Percentiles rank a stretch among this genome's conserved stretches.
Evolutionary conservation across 2,888 invertebrate species (phyloP).

Genomic region (Ypsolopha scabrella): DNA sequence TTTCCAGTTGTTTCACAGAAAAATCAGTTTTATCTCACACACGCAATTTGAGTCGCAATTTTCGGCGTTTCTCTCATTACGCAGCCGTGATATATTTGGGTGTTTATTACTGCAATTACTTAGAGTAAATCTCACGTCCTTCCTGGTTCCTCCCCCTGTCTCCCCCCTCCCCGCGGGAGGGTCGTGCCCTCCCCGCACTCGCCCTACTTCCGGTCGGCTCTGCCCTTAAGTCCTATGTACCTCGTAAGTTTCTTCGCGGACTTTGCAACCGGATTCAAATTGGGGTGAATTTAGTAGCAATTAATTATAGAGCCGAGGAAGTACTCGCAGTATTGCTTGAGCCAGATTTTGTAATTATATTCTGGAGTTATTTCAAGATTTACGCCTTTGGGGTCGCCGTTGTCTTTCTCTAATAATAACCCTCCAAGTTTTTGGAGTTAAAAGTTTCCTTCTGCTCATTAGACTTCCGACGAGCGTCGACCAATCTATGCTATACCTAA

Average conservation of each 20-base stretch:
- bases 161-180: slow-evolving; percentile 33
- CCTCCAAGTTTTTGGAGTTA: too few species aligned
- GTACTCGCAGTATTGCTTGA: slow-evolving; percentile 49
- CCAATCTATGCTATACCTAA: too few species aligned
- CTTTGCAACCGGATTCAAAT: slow-evolving; percentile 69
- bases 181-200: slow-evolving; percentile 53
- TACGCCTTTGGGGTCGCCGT: slow-evolving; percentile 4
- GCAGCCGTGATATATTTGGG: slow-evolving; percentile 68
- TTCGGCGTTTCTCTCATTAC: slow-evolving; percentile 68
- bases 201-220: slow-evolving; percentile 67
- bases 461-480: too few species aligned
- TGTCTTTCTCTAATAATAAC: not conserved
- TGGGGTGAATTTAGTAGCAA: slow-evolving; percentile 70
- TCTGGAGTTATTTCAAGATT: slow-evolving; percentile 10
- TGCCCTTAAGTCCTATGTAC: slow-evolving; percentile 71
- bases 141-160: slow-evolving; percentile 43
- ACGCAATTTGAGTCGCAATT: slow-evolving; percentile 69
- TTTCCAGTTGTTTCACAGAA: slow-evolving; percentile 35
- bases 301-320: slow-evolving; percentile 65
- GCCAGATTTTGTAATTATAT: slow-evolving; percentile 52
- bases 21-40: slow-evolving; percentile 66
- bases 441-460: too few species aligned
- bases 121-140: slow-evolving; percentile 72
- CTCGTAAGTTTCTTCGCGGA: slow-evolving; percentile 68
- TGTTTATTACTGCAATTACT: slow-evolving; percentile 73